phyloP scores from a whole-genome alignment of 2,113 vertebrate genomes.

The Poeciliopsis prolifica region DNA sequence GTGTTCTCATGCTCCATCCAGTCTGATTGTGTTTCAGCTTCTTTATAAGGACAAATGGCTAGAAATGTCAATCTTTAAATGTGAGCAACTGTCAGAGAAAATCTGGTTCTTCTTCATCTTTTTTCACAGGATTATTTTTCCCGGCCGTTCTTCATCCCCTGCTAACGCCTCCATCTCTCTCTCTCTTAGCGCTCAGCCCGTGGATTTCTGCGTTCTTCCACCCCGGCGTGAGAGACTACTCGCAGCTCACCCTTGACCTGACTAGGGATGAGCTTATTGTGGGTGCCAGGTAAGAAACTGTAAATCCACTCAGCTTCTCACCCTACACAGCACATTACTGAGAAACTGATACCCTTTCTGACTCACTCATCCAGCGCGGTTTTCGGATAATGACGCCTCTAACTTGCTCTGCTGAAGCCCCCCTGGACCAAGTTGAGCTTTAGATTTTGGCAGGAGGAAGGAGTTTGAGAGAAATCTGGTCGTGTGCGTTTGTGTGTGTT shows the following conservation, averaged over 20 bases:
- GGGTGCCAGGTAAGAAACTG: slow-evolving; percentile 91
- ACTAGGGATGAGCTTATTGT: slow-evolving; percentile 96
- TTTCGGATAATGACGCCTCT: slow-evolving; percentile 46
- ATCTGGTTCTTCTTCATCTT: no score
- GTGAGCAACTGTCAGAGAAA: no score
- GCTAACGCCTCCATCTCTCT: background rate
- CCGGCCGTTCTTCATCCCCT: background rate
- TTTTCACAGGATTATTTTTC: no score
- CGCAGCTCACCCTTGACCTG: slow-evolving; percentile 95
- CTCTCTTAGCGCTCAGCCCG: slow-evolving; percentile 86
- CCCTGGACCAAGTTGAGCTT: slow-evolving; percentile 41
- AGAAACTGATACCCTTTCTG: slow-evolving; percentile 52
- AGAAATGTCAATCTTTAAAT: no score
- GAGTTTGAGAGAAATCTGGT: slow-evolving; percentile 26
- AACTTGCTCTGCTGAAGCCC: slow-evolving; percentile 47
- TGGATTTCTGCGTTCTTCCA: slow-evolving; percentile 93
- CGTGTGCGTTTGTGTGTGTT: background rate
- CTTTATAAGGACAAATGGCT: no score
- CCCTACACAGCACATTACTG: slow-evolving; percentile 47
- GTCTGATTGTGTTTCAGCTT: no score
- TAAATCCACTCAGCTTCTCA: slow-evolving; percentile 52
- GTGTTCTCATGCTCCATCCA: no score
- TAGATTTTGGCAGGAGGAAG: slow-evolving; percentile 38
- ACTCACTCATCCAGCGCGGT: slow-evolving; percentile 29
- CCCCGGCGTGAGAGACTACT: slow-evolving; percentile 90